Evolutionary conservation across 2,888 invertebrate species (phyloP).

Genomic region (Portevinia maculata): DNA sequence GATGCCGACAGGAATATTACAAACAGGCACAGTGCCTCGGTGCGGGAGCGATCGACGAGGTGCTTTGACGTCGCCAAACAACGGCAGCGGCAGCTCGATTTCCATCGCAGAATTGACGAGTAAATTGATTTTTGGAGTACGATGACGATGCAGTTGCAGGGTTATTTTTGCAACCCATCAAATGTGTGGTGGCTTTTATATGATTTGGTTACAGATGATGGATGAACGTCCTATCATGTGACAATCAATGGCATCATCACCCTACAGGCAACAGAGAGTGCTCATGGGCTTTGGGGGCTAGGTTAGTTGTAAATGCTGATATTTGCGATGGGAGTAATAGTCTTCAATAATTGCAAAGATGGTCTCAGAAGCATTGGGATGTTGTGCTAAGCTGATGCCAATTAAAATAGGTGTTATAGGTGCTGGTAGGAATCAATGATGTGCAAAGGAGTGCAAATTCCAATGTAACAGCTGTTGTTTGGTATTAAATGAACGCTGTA

Average conservation of each 20-base stretch:
- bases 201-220: conserved; percentile 41
- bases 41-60: conserved; percentile 29
- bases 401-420: conserved; percentile 6
- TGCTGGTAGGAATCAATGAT: neutral
- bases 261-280: no score
- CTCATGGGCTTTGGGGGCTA: conserved; percentile 47
- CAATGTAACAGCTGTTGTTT: conserved; percentile 13
- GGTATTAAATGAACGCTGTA: neutral
- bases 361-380: conserved; percentile 46
- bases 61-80: conserved; percentile 41
- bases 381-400: conserved; percentile 4
- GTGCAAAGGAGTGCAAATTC: conserved; percentile 5
- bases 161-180: no score
- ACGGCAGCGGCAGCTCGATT: conserved; percentile 45
- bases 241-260: conserved; percentile 47
- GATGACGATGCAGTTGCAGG: conserved; percentile 1
- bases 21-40: neutral
- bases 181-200: conserved; percentile 13
- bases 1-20: conserved; percentile 28
- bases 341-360: conserved; percentile 35
- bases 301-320: conserved; percentile 1
- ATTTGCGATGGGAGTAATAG: conserved; percentile 13
- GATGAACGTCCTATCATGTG: conserved; percentile 56
- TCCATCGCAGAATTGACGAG: conserved; percentile 48
- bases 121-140: conserved; percentile 63